phyloP scores from a whole-genome alignment of 2,888 invertebrate species.

The Germaria angustata region DNA sequence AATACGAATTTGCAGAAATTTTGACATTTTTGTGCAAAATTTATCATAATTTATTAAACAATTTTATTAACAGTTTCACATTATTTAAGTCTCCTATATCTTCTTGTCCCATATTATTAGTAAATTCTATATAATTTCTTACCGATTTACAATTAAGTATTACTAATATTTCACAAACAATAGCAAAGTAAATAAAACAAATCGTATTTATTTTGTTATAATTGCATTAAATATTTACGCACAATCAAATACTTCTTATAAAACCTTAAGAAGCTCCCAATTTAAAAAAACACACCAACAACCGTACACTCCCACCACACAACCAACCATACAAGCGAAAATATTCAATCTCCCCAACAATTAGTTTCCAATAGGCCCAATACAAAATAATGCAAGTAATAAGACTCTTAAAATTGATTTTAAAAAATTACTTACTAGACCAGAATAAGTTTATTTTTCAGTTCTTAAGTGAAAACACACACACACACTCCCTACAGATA shows the following conservation, averaged over 20 bases:
- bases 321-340: background rate
- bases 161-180: background rate
- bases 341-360: background rate
- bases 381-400: background rate
- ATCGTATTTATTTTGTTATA: slow-evolving; percentile 18
- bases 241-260: slow-evolving; percentile 46
- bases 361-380: slow-evolving; percentile 10
- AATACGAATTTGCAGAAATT: too few species aligned
- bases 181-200: slow-evolving; percentile 1
- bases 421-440: slow-evolving; percentile 61
- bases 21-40: too few species aligned
- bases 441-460: slow-evolving; percentile 56
- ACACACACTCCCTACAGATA: background rate
- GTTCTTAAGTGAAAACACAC: slow-evolving; percentile 3
- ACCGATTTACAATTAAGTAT: background rate
- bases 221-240: slow-evolving; percentile 62
- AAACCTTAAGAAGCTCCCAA: background rate
- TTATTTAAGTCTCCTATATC: too few species aligned
- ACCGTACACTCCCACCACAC: background rate
- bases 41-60: too few species aligned
- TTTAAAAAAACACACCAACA: background rate
- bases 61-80: too few species aligned
- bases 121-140: background rate
- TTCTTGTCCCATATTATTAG: too few species aligned
- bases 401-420: slow-evolving; percentile 45